These are phyloP conservation scores for Lithobates pipiens DNA, from an alignment of 2,797 vertebrate species.

Conservation along the genomic window DNA sequence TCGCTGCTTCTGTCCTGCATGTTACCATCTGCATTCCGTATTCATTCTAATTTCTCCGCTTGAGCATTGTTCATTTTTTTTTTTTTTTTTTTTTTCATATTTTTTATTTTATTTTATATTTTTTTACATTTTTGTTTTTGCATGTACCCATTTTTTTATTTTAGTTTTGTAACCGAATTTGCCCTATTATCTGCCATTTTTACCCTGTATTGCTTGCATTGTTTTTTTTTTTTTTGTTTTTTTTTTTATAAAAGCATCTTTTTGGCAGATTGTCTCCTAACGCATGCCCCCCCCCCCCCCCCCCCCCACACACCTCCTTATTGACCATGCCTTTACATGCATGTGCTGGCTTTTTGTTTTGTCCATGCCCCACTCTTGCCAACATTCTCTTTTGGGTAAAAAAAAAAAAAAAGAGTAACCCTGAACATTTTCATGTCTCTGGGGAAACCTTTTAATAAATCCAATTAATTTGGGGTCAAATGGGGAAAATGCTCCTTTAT, in stretches of 20 bases:
- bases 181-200: background rate
- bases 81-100: background rate
- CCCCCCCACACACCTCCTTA: background rate
- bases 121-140: background rate
- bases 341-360: background rate
- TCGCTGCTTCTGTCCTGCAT: background rate
- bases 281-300: background rate
- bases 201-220: background rate
- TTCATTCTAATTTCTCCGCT: background rate
- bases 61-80: background rate
- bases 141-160: constrained; percentile 2
- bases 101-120: background rate
- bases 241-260: background rate
- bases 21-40: background rate
- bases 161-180: background rate
- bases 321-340: background rate
- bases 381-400: no score
- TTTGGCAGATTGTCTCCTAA: background rate
- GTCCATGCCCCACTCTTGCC: background rate
- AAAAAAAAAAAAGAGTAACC: no score
- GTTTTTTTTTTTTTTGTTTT: background rate
- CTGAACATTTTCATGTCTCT: no score
- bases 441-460: no score
- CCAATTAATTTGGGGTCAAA: no score
- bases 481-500: no score